Percentiles rank a stretch among this genome's conserved stretches.
These are phyloP conservation scores for Pangasius djambal DNA, from an alignment of 2,797 vertebrate species.

Conservation along the genomic window DNA sequence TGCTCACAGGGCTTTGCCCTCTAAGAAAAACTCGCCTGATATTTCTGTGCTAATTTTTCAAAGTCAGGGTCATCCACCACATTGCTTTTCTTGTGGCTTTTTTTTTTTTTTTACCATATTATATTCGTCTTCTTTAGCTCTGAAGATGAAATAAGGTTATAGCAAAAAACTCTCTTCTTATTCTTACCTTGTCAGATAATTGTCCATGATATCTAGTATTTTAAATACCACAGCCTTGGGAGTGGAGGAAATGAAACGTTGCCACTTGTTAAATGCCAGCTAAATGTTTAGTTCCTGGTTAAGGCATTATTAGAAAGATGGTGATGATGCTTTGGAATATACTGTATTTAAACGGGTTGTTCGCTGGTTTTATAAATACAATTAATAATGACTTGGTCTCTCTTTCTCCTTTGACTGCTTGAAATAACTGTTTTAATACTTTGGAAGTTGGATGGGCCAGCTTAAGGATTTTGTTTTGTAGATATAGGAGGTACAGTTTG, in stretches of 20 bases:
- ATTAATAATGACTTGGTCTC: not conserved
- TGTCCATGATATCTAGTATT: slow-evolving; percentile 18
- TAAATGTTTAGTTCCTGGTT: slow-evolving; percentile 36
- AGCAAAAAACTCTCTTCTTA: slow-evolving; percentile 7
- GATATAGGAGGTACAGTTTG: slow-evolving; percentile 24
- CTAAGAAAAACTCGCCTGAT: slow-evolving; percentile 43
- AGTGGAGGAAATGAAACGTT: not conserved
- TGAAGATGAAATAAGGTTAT: slow-evolving; percentile 25
- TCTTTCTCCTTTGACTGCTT: not conserved
- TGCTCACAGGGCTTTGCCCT: slow-evolving; percentile 17
- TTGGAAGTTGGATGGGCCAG: not conserved
- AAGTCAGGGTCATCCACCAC: slow-evolving; percentile 36
- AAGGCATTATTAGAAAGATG: slow-evolving; percentile 7
- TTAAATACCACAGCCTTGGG: slow-evolving; percentile 4
- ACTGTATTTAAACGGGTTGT: not conserved
- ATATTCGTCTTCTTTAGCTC: slow-evolving; percentile 18
- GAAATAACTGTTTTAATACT: not conserved
- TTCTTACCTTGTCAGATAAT: slow-evolving; percentile 13
- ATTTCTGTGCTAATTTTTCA: slow-evolving; percentile 46
- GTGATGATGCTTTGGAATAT: slow-evolving; percentile 17
- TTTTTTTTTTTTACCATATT: slow-evolving; percentile 28
- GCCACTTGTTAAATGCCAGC: slow-evolving; percentile 26
- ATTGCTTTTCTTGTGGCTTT: slow-evolving; percentile 32
- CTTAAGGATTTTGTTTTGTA: not conserved
- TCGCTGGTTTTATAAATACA: not conserved